These are phyloP conservation scores for Aleiodes sp. DNA, from an alignment of 1,140 invertebrate species.

Conservation along the genomic window DNA sequence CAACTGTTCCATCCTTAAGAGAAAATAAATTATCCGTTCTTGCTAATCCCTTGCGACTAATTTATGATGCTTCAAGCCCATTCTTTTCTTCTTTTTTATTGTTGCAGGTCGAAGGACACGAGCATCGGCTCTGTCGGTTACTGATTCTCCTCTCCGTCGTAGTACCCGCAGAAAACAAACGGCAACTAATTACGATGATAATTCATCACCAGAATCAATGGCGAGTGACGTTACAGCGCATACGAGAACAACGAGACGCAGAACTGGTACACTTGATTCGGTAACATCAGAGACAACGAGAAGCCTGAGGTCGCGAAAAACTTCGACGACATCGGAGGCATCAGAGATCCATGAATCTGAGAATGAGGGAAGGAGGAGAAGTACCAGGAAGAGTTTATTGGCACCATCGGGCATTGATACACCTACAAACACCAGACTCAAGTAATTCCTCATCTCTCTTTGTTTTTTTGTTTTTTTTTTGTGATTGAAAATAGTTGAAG, in stretches of 20 bases:
- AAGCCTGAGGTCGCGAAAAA: slow-evolving; percentile 39
- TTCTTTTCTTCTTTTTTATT: no score
- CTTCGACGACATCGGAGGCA: slow-evolving; percentile 44
- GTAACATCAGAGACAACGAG: slow-evolving; percentile 27
- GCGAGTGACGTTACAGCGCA: slow-evolving; percentile 31
- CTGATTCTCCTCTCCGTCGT: slow-evolving; percentile 47
- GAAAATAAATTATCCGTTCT: no score
- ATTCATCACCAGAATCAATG: slow-evolving; percentile 42
- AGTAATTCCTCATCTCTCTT: slow-evolving; percentile 25
- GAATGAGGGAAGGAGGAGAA: slow-evolving; percentile 28
- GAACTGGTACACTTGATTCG: slow-evolving; percentile 33
- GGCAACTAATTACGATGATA: slow-evolving; percentile 16
- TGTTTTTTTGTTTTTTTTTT: no score
- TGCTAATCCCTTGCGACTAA: no score
- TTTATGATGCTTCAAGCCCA: no score
- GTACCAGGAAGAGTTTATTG: slow-evolving; percentile 32
- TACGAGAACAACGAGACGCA: slow-evolving; percentile 28
- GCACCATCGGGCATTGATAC: background rate
- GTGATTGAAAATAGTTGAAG: no score
- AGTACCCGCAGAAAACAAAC: slow-evolving; percentile 44
- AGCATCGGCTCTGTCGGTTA: background rate
- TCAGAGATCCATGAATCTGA: slow-evolving; percentile 36
- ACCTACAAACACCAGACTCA: slow-evolving; percentile 36
- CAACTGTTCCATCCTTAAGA: background rate
- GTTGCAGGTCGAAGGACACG: slow-evolving; percentile 34